Evolutionary conservation across 2,113 vertebrate species (phyloP).

Genomic region (Scolopax mira): DNA sequence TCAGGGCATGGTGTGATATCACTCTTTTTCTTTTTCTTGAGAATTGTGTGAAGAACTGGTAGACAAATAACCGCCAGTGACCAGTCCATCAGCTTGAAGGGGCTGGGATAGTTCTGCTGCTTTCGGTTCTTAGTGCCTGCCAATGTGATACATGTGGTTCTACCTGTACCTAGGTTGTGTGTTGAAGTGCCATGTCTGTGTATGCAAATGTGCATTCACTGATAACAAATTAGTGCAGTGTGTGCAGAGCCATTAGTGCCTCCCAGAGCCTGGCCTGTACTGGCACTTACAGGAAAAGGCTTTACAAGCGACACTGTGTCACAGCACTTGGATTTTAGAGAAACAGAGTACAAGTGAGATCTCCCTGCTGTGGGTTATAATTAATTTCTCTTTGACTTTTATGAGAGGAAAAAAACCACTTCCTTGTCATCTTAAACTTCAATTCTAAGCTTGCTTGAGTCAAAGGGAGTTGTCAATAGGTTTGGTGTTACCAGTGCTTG

Average conservation of each 20-base stretch:
- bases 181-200: background rate
- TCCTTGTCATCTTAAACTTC: background rate
- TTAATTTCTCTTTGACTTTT: background rate
- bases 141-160: background rate
- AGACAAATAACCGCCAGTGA: background rate
- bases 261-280: background rate
- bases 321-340: background rate
- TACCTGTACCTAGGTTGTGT: background rate
- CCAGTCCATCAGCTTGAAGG: background rate
- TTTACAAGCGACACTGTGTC: background rate
- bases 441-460: background rate
- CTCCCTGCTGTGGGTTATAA: background rate
- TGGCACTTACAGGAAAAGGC: background rate
- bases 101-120: background rate
- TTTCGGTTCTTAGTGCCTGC: background rate
- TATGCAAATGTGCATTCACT: background rate
- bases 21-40: background rate
- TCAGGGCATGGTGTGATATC: background rate
- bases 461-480: background rate
- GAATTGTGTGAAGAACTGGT: background rate
- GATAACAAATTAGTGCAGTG: background rate
- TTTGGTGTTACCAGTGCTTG: background rate
- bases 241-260: background rate
- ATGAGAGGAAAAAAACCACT: background rate
- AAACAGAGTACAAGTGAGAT: background rate